These are phyloP conservation scores for Drosophila ohnishii DNA, from an alignment of 1,140 invertebrate genomes.

Conservation along the genomic window DNA sequence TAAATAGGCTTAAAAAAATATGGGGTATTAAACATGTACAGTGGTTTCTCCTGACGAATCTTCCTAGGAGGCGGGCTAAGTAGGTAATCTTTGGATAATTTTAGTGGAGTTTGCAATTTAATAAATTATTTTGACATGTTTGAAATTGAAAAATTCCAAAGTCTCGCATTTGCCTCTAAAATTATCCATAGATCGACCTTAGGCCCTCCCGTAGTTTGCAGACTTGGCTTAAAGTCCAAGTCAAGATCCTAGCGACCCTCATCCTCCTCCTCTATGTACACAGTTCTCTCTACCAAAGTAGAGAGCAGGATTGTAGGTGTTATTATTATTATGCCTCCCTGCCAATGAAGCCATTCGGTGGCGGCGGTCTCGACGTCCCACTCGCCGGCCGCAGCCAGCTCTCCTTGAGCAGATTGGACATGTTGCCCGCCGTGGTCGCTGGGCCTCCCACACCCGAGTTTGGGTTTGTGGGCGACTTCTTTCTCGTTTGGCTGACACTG, in stretches of 20 bases:
- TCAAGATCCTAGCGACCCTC: conserved; percentile 14
- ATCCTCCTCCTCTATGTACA: conserved; percentile 51
- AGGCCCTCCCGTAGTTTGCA: conserved; percentile 1
- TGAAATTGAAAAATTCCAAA: not conserved
- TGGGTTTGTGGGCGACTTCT: conserved; percentile 39
- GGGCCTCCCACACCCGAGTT: conserved; percentile 15
- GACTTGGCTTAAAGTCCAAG: conserved; percentile 19
- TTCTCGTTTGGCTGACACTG: conserved; percentile 60
- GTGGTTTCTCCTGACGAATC: conserved; percentile 3
- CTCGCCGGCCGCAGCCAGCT: conserved; percentile 68
- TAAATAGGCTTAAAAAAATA: conserved; percentile 65
- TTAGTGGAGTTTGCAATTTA: not conserved
- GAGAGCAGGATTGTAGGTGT: not conserved
- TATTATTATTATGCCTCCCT: conserved; percentile 62
- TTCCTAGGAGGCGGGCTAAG: not conserved
- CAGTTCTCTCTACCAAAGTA: conserved; percentile 7
- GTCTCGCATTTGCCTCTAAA: not conserved
- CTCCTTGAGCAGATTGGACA: conserved; percentile 70
- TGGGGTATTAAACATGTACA: conserved; percentile 37
- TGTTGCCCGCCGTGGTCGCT: conserved; percentile 32
- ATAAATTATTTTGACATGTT: not conserved
- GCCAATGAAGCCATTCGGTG: conserved; percentile 80
- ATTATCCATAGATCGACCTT: not conserved
- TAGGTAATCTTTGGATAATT: not conserved
- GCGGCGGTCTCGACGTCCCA: conserved; percentile 54